Base-by-base conservation (phyloP, 2,888 invertebrate genomes). In the Plusia festucae region DNA sequence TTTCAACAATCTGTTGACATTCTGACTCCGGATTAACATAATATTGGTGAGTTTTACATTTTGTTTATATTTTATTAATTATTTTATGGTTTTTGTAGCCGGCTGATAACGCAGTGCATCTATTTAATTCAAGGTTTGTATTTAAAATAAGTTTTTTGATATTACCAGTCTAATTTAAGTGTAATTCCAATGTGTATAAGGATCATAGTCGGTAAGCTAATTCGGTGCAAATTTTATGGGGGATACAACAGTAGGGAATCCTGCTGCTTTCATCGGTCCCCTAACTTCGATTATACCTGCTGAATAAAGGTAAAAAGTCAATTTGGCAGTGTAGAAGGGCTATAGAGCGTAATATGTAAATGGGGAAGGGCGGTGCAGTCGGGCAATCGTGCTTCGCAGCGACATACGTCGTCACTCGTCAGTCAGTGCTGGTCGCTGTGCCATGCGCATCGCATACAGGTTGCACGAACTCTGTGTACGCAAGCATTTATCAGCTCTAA, bases 231-330 rank as follows among this genome's bases (percentile, higher is more conserved):
- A 84, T 85, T 86, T 84, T 79, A 79, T 79, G 78, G 79, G 67
- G 73, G 81, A 83, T 53, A 76, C 77, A 76, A 85, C 82, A 82
- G 81, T 82, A 90, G 91, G 89, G 90, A 88, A 85, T 88, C 82
- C 86, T 82, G 86, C 87, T 82, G 90, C 90, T 91, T 93, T 91
- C 86, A 88, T 88, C 86, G 86, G 88, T 91, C 92, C 94, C 94
- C 94, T 86, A 89, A 88, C 82, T 93, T 93, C 88, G 90, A 92
- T 93, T 89, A 77, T 93, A 93, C 94, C 93, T 94, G 93, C 88
- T 88, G 93, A 93, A 93, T 94, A 93, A 94, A 94, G 91, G 94
- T 94, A 94, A 91, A 94, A 94, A 93, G 94, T 94, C 93, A 95
- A 93, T 94, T 94, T 93, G 81, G 89, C 91, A 91, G 90, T 89